Conservation (phyloP, 1,140 invertebrate genomes). For the Asobara japonica region DNA sequence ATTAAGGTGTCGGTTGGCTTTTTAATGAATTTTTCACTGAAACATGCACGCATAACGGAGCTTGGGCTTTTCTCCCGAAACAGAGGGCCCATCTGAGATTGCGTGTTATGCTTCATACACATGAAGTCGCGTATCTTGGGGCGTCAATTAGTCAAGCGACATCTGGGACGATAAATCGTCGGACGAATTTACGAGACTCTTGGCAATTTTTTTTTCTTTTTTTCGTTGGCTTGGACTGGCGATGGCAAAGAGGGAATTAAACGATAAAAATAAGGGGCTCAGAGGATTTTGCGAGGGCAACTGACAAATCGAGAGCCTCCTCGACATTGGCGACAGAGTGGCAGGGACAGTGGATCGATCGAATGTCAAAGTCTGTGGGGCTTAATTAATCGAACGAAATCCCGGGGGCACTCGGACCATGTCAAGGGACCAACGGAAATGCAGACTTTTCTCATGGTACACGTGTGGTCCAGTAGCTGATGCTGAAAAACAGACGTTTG, state of each 20-base stretch:
- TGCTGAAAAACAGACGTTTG: too few species aligned
- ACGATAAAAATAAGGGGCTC: conserved; percentile 13
- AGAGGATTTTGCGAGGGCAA: not conserved
- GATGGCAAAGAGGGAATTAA: conserved; percentile 17
- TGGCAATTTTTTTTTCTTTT: not conserved
- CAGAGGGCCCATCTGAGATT: conserved; percentile 29
- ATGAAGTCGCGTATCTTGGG: conserved; percentile 42
- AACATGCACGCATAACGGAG: conserved; percentile 16
- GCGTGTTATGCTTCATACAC: conserved; percentile 18
- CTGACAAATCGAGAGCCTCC: not conserved
- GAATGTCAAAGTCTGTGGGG: conserved; percentile 12
- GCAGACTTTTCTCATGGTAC: too few species aligned
- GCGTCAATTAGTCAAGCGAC: conserved; percentile 52
- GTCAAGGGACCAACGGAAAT: too few species aligned
- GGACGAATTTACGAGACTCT: conserved; percentile 40
- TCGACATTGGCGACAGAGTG: not conserved
- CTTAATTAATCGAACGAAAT: conserved; percentile 11
- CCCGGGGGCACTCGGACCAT: too few species aligned
- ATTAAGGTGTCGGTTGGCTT: conserved; percentile 42
- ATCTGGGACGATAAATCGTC: conserved; percentile 45
- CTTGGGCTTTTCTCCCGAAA: not conserved
- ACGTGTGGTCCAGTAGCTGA: too few species aligned
- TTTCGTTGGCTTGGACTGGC: not conserved
- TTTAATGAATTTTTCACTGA: conserved; percentile 30
- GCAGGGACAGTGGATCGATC: conserved; percentile 3